Base-by-base conservation (phyloP, 2,797 vertebrate species). In the Acestrorhynchus altus region DNA sequence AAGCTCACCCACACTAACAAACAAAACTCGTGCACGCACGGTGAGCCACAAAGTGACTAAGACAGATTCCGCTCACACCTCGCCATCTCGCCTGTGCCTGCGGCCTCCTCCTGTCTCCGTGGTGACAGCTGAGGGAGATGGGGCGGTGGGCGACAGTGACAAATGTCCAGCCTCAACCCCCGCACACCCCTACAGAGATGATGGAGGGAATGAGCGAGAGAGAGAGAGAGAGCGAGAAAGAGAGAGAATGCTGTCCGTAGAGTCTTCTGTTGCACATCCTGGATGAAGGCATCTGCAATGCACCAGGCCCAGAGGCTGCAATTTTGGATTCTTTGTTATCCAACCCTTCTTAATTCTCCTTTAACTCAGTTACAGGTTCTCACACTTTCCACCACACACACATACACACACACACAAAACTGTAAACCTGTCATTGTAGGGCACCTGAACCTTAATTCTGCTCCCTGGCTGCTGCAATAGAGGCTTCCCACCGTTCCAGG, bases 201-300 rank as follows among this genome's bases (percentile, higher is more conserved):
- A 66, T 15, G 47, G 59, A 78, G 31, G 26, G 80, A 39, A 52
- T 42, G 56, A 65, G n/a, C 44, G 65, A 15, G 47, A 20, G 2
- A 35, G 56, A 65, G n/a, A 44, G 59, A 76, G 31, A 24, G 81
- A 39, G 46, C 39, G 56, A 65, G n/a, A 54, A 52, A 78, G 31
- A 24, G 81, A 39, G 46, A 44, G 56, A 52, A 28, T 5, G 52
- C 22, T 8, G 15, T 72, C n/a, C 64, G 24, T 35, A 47, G 39
- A 24, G 42, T 69, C 16, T 42, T 61, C 31, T 51, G 20, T 52
- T 44, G 24, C 46, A 60, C 51, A 49, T 69, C 73, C 61, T 65
- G 47, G 54, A 79, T 69, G 82, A 79, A 78, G 77, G 64, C 81
- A 86, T 80, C 83, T 84, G 76, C 84, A 82, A 78, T 80, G 82